A percentile compares a stretch with the other conserved stretches of the same genome.
These are phyloP conservation scores for Ictalurus furcatus DNA, from an alignment of 2,113 vertebrate genomes.

Conservation along the genomic window DNA sequence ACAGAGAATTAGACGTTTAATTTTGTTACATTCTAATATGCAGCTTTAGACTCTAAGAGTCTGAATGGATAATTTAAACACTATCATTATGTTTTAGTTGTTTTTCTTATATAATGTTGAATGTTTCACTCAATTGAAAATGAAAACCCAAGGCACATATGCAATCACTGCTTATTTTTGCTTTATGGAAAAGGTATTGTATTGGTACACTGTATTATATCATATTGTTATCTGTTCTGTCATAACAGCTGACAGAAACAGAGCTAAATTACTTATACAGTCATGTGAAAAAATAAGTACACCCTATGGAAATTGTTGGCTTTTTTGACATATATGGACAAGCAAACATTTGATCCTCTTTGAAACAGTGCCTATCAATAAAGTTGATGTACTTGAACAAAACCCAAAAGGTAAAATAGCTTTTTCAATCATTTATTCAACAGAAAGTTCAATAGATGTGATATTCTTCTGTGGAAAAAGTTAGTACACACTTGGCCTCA, in stretches of 20 bases:
- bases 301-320: no score
- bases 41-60: background rate
- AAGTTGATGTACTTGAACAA: no score
- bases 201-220: background rate
- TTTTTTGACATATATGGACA: no score
- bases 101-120: background rate
- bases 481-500: no score
- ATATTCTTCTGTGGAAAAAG: no score
- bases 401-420: no score
- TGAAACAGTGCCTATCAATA: no score
- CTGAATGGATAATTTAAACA: background rate
- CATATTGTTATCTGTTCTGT: background rate
- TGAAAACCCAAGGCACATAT: background rate
- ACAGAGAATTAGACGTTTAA: background rate
- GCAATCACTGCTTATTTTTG: background rate
- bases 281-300: no score
- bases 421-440: no score
- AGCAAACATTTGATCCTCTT: no score
- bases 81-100: background rate
- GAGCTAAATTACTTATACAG: background rate
- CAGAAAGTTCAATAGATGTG: no score
- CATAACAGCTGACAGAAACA: background rate
- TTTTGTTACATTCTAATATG: background rate
- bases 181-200: background rate
- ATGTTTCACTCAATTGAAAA: background rate